phyloP scores from a whole-genome alignment of 2,113 vertebrate species.

The Cinclus cinclus region DNA sequence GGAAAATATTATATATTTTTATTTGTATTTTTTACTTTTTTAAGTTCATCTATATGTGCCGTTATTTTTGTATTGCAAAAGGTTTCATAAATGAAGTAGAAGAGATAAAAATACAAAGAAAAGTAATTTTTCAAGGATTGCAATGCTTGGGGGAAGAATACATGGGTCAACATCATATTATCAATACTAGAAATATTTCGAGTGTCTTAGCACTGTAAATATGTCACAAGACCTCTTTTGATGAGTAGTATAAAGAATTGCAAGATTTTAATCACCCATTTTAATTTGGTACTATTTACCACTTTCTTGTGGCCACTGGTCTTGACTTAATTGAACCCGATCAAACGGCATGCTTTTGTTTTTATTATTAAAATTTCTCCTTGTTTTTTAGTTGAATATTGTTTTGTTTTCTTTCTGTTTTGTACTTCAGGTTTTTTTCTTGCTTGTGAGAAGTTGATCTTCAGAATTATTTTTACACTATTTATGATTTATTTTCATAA shows the following conservation, averaged over 20 bases:
- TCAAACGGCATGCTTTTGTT: constrained; percentile 60
- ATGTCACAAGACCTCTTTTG: constrained; percentile 54
- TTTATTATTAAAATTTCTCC: constrained; percentile 64
- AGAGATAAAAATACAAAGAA: constrained; percentile 53
- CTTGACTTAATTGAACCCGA: constrained; percentile 47
- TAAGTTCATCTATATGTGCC: constrained; percentile 75
- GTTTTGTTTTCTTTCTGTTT: constrained; percentile 71
- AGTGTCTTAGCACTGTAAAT: constrained; percentile 71
- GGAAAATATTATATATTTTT: constrained; percentile 83
- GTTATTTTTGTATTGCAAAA: constrained; percentile 78
- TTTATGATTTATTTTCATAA: constrained; percentile 88
- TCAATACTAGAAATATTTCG: constrained; percentile 49
- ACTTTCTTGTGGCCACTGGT: constrained; percentile 63
- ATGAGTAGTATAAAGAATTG: constrained; percentile 60
- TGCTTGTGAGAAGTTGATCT: constrained; percentile 85
- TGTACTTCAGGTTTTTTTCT: constrained; percentile 75
- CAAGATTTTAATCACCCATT: constrained; percentile 56
- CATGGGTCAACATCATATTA: constrained; percentile 49
- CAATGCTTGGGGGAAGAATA: constrained; percentile 33
- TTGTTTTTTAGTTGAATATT: constrained; percentile 68
- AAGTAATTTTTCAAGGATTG: constrained; percentile 62
- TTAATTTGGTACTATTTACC: constrained; percentile 65
- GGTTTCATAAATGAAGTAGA: constrained; percentile 59
- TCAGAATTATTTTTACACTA: constrained; percentile 88
- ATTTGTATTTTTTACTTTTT: constrained; percentile 82